Conservation (phyloP, 2,888 invertebrate species). For the Lottia gigantea region DNA sequence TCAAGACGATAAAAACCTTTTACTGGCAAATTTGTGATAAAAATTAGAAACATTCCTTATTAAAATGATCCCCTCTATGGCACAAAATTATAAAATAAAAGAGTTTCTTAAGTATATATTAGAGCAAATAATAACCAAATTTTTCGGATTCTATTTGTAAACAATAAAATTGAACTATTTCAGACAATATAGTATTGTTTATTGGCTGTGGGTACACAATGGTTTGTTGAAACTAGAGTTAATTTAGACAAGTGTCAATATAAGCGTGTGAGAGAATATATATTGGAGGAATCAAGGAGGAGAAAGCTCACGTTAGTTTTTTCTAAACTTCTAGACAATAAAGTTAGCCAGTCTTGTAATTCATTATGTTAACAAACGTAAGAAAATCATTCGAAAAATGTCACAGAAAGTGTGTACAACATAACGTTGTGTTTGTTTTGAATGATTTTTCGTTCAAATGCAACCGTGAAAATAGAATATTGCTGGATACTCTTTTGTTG, state of each 20-base stretch:
- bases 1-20: no score
- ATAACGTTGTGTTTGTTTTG: slow-evolving; percentile 5
- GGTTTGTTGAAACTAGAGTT: neutral
- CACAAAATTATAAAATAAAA: no score
- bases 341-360: slow-evolving; percentile 4
- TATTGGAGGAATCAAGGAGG: neutral
- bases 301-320: neutral
- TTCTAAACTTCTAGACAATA: neutral
- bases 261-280: slow-evolving; percentile 7
- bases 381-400: slow-evolving; percentile 8
- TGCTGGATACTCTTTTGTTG: slow-evolving; percentile 4
- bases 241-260: slow-evolving; percentile 5
- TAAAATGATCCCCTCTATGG: no score
- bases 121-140: no score
- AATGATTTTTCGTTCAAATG: slow-evolving; percentile 4
- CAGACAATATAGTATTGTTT: slow-evolving; percentile 4
- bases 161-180: neutral
- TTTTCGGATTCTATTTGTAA: no score
- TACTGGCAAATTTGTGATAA: no score
- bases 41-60: no score
- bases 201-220: neutral
- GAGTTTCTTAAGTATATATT: no score
- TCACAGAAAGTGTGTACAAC: neutral
- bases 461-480: slow-evolving; percentile 4
- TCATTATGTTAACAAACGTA: slow-evolving; percentile 7